Base-by-base conservation (phyloP, 2,797 vertebrate genomes). In the Sebastes miniatus region DNA sequence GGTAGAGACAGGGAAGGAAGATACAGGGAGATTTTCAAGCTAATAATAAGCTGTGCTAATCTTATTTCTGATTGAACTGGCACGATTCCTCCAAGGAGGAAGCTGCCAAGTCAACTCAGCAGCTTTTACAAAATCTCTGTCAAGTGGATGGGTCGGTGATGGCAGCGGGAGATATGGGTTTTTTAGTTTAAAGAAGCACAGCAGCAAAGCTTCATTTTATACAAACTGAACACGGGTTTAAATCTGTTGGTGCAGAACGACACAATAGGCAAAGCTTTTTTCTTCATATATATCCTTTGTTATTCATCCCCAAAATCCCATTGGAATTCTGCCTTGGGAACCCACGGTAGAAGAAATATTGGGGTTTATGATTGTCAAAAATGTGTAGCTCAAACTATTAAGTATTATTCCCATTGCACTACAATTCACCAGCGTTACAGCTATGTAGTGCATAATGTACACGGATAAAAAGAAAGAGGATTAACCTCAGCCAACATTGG, bases 41-140 rank as follows among this genome's bases (percentile, higher is more conserved):
- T 78, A 64, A 87, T 84, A 80, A 85, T 77, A 87, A 87, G 2
- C 22, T 6, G n/a, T 3, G 63, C 65, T 90, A 87, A 88, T 91
- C 81, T 81, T 27, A 81, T 84, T 81, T 88, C 80, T 86, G 85
- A 88, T 82, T 76, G 62, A 88, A 84, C 61, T 62, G 75, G 73
- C 71, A 58, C 13, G 11, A 69, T 80, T 78, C 75, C 68, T 54
- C 62, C 2, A 8, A 62, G 27, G 52, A 79, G 43, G 59, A 34
- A 70, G 50, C 61, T 71, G 80, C 81, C 75, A 77, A 87, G 84
- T 86, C 64, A 72, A 63, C 83, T 80, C 79, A 71, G 50, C 79
- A 73, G 80, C 80, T 83, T 68, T 77, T 77, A 50, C 39, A 24
- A 67, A 64, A 43, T 70, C 62, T 73, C 52, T 25, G 58, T 69